Percentiles rank a stretch among this genome's conserved stretches.
phyloP scores from a whole-genome alignment of 2,888 invertebrate species.

The Drosophila macrospina region DNA sequence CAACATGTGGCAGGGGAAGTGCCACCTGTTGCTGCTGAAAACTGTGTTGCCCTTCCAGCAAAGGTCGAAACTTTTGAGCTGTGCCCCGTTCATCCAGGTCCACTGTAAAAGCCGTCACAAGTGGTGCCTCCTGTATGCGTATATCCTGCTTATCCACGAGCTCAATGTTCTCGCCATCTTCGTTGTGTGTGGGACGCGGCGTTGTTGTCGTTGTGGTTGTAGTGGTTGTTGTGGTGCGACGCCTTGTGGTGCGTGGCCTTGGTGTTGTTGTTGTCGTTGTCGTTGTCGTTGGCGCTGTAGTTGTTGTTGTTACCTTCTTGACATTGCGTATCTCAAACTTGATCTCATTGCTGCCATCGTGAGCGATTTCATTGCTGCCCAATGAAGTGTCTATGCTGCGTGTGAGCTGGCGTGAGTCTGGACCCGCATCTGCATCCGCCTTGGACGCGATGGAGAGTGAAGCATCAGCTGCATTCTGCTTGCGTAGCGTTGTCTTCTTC shows the following conservation, averaged over 20 bases:
- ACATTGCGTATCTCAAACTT: constrained; percentile 83
- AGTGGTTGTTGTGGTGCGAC: constrained; percentile 53
- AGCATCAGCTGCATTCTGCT: constrained; percentile 45
- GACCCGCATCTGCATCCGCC: constrained; percentile 28
- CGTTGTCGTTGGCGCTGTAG: constrained; percentile 46
- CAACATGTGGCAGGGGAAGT: constrained; percentile 63
- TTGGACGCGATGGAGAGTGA: constrained; percentile 27
- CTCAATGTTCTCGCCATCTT: constrained; percentile 89
- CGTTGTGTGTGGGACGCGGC: constrained; percentile 89
- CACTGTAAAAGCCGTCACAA: constrained; percentile 94
- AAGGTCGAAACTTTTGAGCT: constrained; percentile 92
- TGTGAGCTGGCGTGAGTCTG: constrained; percentile 83
- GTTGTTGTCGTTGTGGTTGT: constrained; percentile 87
- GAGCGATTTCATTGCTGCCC: constrained; percentile 82
- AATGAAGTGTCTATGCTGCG: constrained; percentile 82
- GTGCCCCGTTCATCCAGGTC: constrained; percentile 92
- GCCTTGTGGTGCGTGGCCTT: constrained; percentile 55
- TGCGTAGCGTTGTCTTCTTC: constrained; percentile 68
- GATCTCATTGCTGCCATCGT: constrained; percentile 78
- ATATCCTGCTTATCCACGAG: constrained; percentile 90
- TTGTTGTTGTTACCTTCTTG: constrained; percentile 78
- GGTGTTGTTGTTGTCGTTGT: constrained; percentile 84
- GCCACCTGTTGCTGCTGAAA: constrained; percentile 41
- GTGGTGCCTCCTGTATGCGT: constrained; percentile 92
- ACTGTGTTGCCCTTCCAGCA: constrained; percentile 86